Base-by-base conservation (phyloP, 2,113 vertebrate species). In the Chaetura pelagica region DNA sequence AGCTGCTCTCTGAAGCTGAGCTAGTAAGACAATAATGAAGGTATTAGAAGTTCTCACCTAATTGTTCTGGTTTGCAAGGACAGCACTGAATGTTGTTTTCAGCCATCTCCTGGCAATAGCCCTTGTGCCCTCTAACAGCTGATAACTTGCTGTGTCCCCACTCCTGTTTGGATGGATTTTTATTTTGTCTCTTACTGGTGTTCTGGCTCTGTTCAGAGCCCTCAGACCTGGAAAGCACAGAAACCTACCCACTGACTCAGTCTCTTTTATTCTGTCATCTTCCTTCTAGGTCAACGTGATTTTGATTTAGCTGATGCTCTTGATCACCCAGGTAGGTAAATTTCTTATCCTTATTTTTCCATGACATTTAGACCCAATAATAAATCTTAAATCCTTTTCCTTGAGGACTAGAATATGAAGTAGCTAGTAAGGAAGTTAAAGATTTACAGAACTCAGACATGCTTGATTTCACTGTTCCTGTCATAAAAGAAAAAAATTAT, bases 241-340 rank as follows among this genome's bases (percentile, higher is more conserved):
- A 74, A 83, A 32, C 5, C 27, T 74, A 27, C 27, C 32, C 57
- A 29, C 69, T 88, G 34, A 96, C 35, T 66, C 58, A 7, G 12
- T 78, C 16, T 82, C 12, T 73, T 81, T 72, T 18, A 10, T 75
- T 77, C 57, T 94, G 38, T 85, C 74, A 30, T 32, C 21, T 76
- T 93, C 51, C 17, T 96, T 64, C 64, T 76, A 98, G 98, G 97
- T 68, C 95, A 98, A 61, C 62, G 6, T 5, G 98, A 98, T 61
- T 98, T 98, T 55, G 97, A 98, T 64, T 91, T 98, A 84, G 94
- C 97, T 1, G 98, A 98, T 21, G 97, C 98, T 10, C 97, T 98
- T 12, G 97, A 97, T 38, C 94, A 96, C n/a, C 90, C 92, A 4
- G 95, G 96, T 97, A 74, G 55, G 97, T 90, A 69, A 19, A 24